phyloP scores from a whole-genome alignment of 1,140 invertebrate species.

The Megalopta genalis region DNA sequence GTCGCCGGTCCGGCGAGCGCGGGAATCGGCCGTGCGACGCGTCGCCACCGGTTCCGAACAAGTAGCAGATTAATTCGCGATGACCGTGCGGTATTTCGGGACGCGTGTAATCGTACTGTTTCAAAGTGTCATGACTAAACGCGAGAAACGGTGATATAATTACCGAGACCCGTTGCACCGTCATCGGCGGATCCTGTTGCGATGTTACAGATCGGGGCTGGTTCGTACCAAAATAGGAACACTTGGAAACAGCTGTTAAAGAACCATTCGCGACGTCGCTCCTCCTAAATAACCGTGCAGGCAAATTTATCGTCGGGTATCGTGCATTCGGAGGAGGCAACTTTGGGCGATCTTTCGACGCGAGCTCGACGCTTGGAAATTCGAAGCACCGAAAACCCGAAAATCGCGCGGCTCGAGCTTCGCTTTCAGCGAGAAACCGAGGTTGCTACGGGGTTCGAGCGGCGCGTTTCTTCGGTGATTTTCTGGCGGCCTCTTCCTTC shows the following conservation, averaged over 20 bases:
- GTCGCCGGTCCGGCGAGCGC: background rate
- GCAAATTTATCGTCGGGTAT: too few relatives aligned
- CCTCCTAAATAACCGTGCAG: too few relatives aligned
- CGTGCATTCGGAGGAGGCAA: too few relatives aligned
- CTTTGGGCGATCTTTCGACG: too few relatives aligned
- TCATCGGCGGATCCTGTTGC: background rate
- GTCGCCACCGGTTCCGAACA: slow-evolving; percentile 6
- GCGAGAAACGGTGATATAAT: slow-evolving; percentile 31
- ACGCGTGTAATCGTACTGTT: slow-evolving; percentile 38
- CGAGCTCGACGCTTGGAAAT: too few relatives aligned
- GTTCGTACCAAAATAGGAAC: too few relatives aligned
- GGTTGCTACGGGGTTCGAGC: slow-evolving; percentile 55
- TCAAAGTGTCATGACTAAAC: slow-evolving; percentile 28
- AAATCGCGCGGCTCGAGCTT: too few relatives aligned
- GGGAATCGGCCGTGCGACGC: background rate
- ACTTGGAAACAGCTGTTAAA: too few relatives aligned
- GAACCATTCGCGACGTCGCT: too few relatives aligned
- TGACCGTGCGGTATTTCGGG: slow-evolving; percentile 44
- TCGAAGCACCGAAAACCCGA: too few relatives aligned
- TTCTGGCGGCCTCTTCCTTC: slow-evolving; percentile 16
- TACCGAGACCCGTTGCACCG: slow-evolving; percentile 13
- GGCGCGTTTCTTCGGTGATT: slow-evolving; percentile 1
- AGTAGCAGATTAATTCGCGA: slow-evolving; percentile 55
- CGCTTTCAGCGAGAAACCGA: slow-evolving; percentile 63
- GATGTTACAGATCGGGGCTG: too few relatives aligned